Evolutionary conservation across 2,797 vertebrate species (phyloP).

Genomic region (Xiphophorus birchmanni): DNA sequence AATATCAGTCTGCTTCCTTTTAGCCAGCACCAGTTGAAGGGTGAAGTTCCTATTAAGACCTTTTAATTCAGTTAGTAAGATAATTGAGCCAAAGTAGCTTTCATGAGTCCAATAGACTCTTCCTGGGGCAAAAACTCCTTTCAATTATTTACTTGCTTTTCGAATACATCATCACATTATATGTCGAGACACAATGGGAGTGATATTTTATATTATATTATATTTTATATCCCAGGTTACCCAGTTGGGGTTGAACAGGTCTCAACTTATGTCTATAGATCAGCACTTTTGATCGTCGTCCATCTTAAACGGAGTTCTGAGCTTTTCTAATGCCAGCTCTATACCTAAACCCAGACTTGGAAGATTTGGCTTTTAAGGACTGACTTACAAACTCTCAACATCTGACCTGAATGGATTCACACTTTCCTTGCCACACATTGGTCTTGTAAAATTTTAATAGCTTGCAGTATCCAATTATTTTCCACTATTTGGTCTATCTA

Average conservation of each 20-base stretch:
- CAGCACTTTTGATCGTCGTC: not conserved
- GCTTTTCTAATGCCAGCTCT: not conserved
- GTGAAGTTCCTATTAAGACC: not conserved
- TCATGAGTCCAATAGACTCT: not conserved
- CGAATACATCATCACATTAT: not conserved
- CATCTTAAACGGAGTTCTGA: not conserved
- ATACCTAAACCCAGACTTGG: not conserved
- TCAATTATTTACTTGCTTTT: not conserved
- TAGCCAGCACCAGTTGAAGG: not conserved
- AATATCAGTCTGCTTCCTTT: not conserved
- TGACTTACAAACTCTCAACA: not conserved
- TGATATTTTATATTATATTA: not conserved
- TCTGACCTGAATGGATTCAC: not conserved
- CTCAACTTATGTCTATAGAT: not conserved
- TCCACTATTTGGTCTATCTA: not conserved
- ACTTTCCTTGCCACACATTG: not conserved
- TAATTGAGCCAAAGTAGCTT: not conserved
- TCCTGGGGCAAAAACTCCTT: not conserved
- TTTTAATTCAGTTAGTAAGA: not conserved
- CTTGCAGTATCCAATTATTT: not conserved
- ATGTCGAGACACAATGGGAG: not conserved
- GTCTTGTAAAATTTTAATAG: not conserved
- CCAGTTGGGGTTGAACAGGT: not conserved
- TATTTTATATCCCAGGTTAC: not conserved
- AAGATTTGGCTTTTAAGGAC: not conserved